Base-by-base conservation (phyloP, 2,888 invertebrate species). In the Pocota personata region DNA sequence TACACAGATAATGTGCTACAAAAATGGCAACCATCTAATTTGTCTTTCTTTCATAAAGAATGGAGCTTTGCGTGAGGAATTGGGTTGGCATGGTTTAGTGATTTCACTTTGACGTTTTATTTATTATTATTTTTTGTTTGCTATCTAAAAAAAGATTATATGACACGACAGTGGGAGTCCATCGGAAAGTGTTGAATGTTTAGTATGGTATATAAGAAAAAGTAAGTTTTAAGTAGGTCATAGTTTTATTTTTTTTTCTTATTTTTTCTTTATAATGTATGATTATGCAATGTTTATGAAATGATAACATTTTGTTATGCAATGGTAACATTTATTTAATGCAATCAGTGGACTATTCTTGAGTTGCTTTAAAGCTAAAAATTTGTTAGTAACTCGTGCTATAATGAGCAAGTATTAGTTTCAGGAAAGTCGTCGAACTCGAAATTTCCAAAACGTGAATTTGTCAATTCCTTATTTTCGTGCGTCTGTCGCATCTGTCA, bases 21-120 rank as follows among this genome's bases (percentile, higher is more conserved):
- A 46, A 30, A 73, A 62, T 32, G 52, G 43, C 52, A 62, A 75
- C 32, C 46, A 55, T 66, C 64, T 75, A 66, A 66, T 75, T 66
- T 75, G 75, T 75, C 27, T 75, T 66, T 46, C 72, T 55, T 75
- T 75, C 16, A 6, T 10, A 60, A 62, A 50, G 62, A 62, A 57
- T 55, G 52, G 55, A 52, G 40, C 52, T 48, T 73, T 73, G 73
- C 76, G 66, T 66, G 76, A 57, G 46, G 55, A 66, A 76, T 76
- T 57, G 24, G 46, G 57, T 66, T 66, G 76, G 76, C 66, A 66
- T 66, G 76, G 57, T 66, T 76, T 57, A 57, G 66, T 76, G 57
- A 55, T 66, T 76, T 76, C 57, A 57, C 75, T 76, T 66, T 66
- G 37, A 62, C 32, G 32, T 71, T 58, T 43, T 58, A 8, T 58